A percentile compares a stretch with the other conserved stretches of the same genome.
Evolutionary conservation across 1,140 invertebrate genomes (phyloP).

Genomic region (Pachyrhynchus sulphureomaculatus): DNA sequence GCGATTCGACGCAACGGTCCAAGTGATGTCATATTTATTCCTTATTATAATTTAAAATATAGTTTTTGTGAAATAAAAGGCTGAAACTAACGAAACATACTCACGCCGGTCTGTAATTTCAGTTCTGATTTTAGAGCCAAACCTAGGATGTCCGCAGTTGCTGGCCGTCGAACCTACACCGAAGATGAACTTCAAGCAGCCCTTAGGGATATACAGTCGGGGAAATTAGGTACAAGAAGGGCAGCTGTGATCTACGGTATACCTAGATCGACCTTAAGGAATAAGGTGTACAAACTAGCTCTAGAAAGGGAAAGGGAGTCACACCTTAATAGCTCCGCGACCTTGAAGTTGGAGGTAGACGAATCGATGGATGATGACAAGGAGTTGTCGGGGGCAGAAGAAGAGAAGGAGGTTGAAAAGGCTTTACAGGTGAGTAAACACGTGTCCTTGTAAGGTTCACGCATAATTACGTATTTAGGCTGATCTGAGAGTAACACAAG

Average conservation of each 20-base stretch:
- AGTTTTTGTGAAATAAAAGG: neutral
- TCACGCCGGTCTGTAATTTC: slow-evolving; percentile 45
- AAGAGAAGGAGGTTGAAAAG: slow-evolving; percentile 65
- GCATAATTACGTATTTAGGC: too few relatives aligned
- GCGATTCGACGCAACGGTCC: neutral
- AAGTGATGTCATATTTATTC: neutral
- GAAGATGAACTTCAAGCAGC: slow-evolving; percentile 89
- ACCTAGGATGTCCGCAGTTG: slow-evolving; percentile 60
- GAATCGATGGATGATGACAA: slow-evolving; percentile 56
- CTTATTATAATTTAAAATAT: too few relatives aligned
- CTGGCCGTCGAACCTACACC: slow-evolving; percentile 76
- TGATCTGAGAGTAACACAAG: too few relatives aligned
- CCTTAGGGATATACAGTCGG: slow-evolving; percentile 87
- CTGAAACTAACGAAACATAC: neutral
- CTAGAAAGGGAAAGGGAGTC: slow-evolving; percentile 67
- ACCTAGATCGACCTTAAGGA: slow-evolving; percentile 89
- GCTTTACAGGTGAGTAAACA: slow-evolving; percentile 50
- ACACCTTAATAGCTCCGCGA: slow-evolving; percentile 55
- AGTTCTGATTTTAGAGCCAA: slow-evolving; percentile 61
- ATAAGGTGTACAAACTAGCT: slow-evolving; percentile 90
- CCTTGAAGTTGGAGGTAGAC: slow-evolving; percentile 49
- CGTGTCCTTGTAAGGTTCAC: slow-evolving; percentile 47
- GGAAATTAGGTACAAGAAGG: slow-evolving; percentile 85
- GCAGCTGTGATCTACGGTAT: slow-evolving; percentile 94
- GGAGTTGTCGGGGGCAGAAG: slow-evolving; percentile 65